Conservation (phyloP, 2,888 invertebrate species). For the Altica lythri region DNA sequence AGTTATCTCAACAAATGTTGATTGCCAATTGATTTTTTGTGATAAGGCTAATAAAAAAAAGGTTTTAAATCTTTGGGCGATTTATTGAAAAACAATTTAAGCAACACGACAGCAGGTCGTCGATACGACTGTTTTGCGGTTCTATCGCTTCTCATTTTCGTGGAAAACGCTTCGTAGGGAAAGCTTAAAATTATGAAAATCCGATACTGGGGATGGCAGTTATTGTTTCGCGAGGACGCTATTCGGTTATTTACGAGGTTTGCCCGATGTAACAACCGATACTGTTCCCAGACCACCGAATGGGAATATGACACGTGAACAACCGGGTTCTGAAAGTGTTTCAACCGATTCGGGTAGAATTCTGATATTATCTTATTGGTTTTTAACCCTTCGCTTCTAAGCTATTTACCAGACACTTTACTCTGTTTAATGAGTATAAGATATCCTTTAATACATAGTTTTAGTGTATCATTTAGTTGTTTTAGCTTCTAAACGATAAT, state of each 20-base stretch:
- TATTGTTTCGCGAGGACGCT: slow-evolving; percentile 43
- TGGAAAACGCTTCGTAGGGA: slow-evolving; percentile 11
- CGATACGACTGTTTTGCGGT: slow-evolving; percentile 12
- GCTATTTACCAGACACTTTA: too few relatives aligned
- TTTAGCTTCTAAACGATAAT: too few relatives aligned
- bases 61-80: too few relatives aligned
- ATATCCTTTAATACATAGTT: too few relatives aligned
- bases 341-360: slow-evolving; percentile 2
- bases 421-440: too few relatives aligned
- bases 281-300: slow-evolving; percentile 5
- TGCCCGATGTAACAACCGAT: slow-evolving; percentile 1
- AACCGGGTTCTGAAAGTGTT: slow-evolving; percentile 2
- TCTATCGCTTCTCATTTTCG: slow-evolving; percentile 1
- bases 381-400: slow-evolving; percentile 3
- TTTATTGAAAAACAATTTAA: neutral
- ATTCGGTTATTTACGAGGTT: slow-evolving; percentile 42
- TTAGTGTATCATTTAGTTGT: too few relatives aligned
- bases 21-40: too few relatives aligned
- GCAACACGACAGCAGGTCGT: neutral
- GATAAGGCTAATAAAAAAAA: too few relatives aligned
- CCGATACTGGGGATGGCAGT: slow-evolving; percentile 49
- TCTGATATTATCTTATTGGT: neutral
- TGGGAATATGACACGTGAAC: slow-evolving; percentile 7
- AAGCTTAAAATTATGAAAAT: slow-evolving; percentile 47
- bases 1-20: too few relatives aligned